phyloP scores from a whole-genome alignment of 1,140 invertebrate species.

The Lasaia peninsularis region DNA sequence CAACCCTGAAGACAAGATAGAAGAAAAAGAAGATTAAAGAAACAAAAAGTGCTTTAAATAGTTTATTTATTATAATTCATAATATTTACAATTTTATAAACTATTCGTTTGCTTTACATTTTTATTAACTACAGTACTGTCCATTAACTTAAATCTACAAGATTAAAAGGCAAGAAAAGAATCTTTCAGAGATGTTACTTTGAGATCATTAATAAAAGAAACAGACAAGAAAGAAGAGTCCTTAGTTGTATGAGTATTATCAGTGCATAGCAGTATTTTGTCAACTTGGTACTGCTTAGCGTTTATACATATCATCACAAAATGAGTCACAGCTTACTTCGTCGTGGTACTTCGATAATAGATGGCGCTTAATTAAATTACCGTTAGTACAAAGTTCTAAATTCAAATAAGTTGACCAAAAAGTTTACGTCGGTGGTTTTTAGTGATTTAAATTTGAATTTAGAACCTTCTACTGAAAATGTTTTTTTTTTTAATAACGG shows the following conservation, averaged over 20 bases:
- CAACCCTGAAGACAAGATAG: too few relatives aligned
- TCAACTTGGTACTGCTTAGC: not conserved
- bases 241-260: constrained; percentile 32
- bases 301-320: constrained; percentile 37
- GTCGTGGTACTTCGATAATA: constrained; percentile 27
- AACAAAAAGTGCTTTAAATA: constrained; percentile 47
- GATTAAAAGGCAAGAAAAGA: constrained; percentile 31
- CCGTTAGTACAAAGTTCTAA: not conserved
- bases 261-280: constrained; percentile 1
- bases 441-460: constrained; percentile 3
- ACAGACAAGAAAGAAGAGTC: constrained; percentile 30
- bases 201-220: constrained; percentile 45
- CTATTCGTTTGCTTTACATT: constrained; percentile 56
- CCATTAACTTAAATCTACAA: constrained; percentile 44
- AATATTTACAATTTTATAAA: constrained; percentile 70
- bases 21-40: constrained; percentile 21
- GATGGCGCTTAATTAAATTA: constrained; percentile 17
- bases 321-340: constrained; percentile 46
- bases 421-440: constrained; percentile 24
- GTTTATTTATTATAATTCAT: constrained; percentile 60
- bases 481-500: constrained; percentile 43
- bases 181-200: constrained; percentile 32
- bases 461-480: not conserved
- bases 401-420: not conserved
- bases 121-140: constrained; percentile 65